phyloP scores from a whole-genome alignment of 1,140 invertebrate species.

The Campodea augens region DNA sequence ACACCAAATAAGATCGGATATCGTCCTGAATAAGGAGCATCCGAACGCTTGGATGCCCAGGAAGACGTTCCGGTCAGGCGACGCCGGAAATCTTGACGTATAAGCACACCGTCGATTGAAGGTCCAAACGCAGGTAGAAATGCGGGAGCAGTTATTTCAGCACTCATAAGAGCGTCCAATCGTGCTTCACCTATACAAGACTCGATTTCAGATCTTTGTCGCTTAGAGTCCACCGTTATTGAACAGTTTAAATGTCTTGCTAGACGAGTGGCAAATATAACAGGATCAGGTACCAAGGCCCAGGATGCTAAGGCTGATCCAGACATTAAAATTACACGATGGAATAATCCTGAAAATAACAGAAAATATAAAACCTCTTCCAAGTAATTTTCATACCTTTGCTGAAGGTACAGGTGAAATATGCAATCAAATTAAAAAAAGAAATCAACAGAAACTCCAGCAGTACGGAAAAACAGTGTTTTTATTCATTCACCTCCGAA shows the following conservation, averaged over 20 bases:
- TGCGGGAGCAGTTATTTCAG: slow-evolving; percentile 59
- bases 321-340: slow-evolving; percentile 71
- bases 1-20: slow-evolving; percentile 51
- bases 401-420: background rate
- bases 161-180: slow-evolving; percentile 51
- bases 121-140: slow-evolving; percentile 69
- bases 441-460: too few species aligned
- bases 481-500: too few species aligned
- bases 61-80: background rate
- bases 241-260: slow-evolving; percentile 71
- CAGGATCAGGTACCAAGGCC: slow-evolving; percentile 80
- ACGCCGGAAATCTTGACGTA: slow-evolving; percentile 32
- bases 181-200: slow-evolving; percentile 58
- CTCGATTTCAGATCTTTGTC: slow-evolving; percentile 58
- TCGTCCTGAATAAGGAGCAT: slow-evolving; percentile 24
- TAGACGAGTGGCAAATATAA: slow-evolving; percentile 62
- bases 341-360: slow-evolving; percentile 50
- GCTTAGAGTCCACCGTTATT: slow-evolving; percentile 50
- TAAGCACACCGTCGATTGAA: slow-evolving; percentile 68
- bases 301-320: slow-evolving; percentile 84
- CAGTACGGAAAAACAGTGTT: too few species aligned
- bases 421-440: background rate
- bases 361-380: background rate
- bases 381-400: background rate
- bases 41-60: slow-evolving; percentile 49